phyloP scores from a whole-genome alignment of 2,797 vertebrate genomes.

The Leucoraja ocellata region DNA sequence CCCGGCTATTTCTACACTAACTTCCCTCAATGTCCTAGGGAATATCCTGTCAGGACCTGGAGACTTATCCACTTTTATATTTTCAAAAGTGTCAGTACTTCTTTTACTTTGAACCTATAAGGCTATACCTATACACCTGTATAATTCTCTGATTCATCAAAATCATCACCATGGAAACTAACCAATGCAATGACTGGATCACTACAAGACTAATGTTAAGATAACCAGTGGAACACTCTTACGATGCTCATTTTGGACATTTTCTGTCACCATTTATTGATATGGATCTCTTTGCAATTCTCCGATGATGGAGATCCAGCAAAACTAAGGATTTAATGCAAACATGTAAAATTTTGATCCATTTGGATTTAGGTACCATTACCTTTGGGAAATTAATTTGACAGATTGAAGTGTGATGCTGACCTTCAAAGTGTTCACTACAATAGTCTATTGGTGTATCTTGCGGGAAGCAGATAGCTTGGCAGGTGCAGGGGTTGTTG shows the following conservation, averaged over 20 bases:
- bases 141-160: too few species aligned
- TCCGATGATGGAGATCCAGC: background rate
- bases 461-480: background rate
- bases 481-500: background rate
- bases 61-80: too few species aligned
- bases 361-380: background rate
- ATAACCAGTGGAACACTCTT: background rate
- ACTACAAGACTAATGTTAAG: background rate
- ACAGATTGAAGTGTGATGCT: background rate
- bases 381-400: background rate
- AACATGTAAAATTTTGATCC: background rate
- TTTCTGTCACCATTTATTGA: background rate
- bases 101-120: too few species aligned
- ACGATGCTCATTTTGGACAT: background rate
- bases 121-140: too few species aligned
- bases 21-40: too few species aligned
- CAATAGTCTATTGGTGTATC: background rate
- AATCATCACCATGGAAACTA: too few species aligned
- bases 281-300: background rate
- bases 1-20: too few species aligned
- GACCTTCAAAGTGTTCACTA: background rate
- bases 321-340: background rate
- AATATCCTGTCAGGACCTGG: too few species aligned
- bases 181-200: background rate
- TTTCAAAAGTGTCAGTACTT: too few species aligned